phyloP scores from a whole-genome alignment of 2,113 vertebrate genomes.

The Tragelaphus buxtoni region DNA sequence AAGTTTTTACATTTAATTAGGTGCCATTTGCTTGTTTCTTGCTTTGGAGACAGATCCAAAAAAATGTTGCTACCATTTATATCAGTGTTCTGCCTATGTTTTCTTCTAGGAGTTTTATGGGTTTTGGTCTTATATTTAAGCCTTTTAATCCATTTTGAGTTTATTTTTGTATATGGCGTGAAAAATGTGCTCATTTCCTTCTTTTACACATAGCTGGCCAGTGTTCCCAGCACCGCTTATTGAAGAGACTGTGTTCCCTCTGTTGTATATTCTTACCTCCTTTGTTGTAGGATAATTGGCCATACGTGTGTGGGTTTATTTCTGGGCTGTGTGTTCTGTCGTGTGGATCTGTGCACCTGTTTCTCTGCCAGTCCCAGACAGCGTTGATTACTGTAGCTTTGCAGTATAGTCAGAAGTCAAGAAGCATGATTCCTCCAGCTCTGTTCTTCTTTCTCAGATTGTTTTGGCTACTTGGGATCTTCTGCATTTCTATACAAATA shows the following conservation, averaged over 20 bases:
- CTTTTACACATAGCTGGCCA: not conserved
- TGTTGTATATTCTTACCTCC: not conserved
- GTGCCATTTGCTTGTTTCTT: not conserved
- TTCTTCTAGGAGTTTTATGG: not conserved
- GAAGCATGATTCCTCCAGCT: not conserved
- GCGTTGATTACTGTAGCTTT: not conserved
- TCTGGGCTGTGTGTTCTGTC: not conserved
- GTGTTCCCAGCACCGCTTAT: not conserved
- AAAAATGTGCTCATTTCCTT: not conserved
- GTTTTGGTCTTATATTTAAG: not conserved
- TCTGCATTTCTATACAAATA: not conserved
- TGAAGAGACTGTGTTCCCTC: not conserved
- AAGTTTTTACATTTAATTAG: not conserved
- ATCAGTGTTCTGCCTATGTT: not conserved
- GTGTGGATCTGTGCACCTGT: not conserved
- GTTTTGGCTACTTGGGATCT: not conserved
- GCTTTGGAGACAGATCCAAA: not conserved
- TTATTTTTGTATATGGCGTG: not conserved
- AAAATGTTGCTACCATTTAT: not conserved
- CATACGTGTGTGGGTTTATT: not conserved
- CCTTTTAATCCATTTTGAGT: not conserved
- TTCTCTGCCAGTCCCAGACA: not conserved
- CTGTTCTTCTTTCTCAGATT: not conserved
- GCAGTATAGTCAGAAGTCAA: not conserved
- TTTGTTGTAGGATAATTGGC: accelerated